Evolutionary conservation across 2,888 invertebrate genomes (phyloP).

Genomic region (Temnothorax rugatulus): DNA sequence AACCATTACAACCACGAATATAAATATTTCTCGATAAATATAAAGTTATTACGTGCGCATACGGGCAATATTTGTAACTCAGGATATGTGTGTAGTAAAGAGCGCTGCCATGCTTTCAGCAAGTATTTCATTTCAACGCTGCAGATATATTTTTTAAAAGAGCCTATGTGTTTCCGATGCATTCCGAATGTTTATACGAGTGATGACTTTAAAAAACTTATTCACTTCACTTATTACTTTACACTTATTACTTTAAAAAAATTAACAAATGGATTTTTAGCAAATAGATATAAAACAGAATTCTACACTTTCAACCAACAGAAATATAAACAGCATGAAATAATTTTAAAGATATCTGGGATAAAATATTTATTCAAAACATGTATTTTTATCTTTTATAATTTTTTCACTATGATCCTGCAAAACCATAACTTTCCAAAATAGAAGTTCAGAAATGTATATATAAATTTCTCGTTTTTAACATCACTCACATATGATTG

Average conservation of each 20-base stretch:
- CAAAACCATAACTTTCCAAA: background rate
- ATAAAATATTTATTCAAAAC: background rate
- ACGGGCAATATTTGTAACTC: constrained; percentile 40
- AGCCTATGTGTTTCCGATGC: background rate
- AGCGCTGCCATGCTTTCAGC: constrained; percentile 33
- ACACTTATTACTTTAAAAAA: background rate
- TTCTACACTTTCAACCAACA: background rate
- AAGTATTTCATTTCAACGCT: constrained; percentile 20
- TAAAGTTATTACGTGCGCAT: constrained; percentile 17
- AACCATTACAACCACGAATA: constrained; percentile 17
- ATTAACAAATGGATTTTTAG: constrained; percentile 4
- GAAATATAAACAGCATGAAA: background rate
- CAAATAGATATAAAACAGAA: constrained; percentile 11
- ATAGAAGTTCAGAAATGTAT: background rate
- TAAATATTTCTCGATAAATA: constrained; percentile 40
- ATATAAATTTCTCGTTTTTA: background rate
- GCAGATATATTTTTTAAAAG: constrained; percentile 24
- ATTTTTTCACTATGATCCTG: background rate
- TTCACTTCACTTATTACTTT: too few relatives aligned
- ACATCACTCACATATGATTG: background rate
- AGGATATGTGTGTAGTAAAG: background rate
- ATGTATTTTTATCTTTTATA: background rate
- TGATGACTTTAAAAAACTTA: background rate
- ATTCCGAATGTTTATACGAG: background rate
- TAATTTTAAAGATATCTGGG: background rate